Evolutionary conservation across 2,113 vertebrate species (phyloP), one percentile per base, ranked within the genome.

Genomic region (Falco punctatus): DNA sequence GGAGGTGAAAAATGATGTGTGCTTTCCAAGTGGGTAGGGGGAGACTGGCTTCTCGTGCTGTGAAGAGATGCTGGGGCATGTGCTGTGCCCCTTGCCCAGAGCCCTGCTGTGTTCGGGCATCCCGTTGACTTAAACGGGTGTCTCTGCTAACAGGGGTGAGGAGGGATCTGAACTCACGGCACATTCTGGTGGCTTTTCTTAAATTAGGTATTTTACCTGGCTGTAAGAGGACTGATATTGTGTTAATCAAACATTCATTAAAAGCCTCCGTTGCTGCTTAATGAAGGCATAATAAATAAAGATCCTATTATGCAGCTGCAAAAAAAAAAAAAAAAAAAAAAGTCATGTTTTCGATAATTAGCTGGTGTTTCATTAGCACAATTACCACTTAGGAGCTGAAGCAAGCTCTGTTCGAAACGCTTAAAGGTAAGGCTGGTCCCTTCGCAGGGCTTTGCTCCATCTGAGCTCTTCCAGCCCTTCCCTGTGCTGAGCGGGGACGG

Each of bases 201-300:
- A 75, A 83, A 65, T 49, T 44, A 71, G 44, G 21, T 80, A 55
- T 90, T 92, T 86, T 81, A 85, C 75, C 79, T 95, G 73, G 44
- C 77, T 59, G 46, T 87, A 67, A 85, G 65, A 86, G 32, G 61
- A 54, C 80, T 78, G 70, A 75, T 92, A 66, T 6, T 79, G 75
- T 94, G 79, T 92, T 97, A 96, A 96, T 94, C 93, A 96, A 94
- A 72, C 86, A 77, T 94, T 75, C 87, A 85, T 95, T 94, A 91
- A 79, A 86, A 92, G 70, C 64, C 46, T 90, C 70, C 70, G 38
- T 77, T 89, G 85, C 92, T 58, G 70, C 77, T 52, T 96, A 94
- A 96, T 88, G 94, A 95, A 83, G 66, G 62, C 0, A 0, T 74
- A 92, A 96, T 93, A 95, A 96, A 92, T 94, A 92, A 85, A 92